Evolutionary conservation across 2,797 vertebrate genomes (phyloP), one percentile per base, ranked within the genome.

Genomic region (Gobionotothen gibberifrons): DNA sequence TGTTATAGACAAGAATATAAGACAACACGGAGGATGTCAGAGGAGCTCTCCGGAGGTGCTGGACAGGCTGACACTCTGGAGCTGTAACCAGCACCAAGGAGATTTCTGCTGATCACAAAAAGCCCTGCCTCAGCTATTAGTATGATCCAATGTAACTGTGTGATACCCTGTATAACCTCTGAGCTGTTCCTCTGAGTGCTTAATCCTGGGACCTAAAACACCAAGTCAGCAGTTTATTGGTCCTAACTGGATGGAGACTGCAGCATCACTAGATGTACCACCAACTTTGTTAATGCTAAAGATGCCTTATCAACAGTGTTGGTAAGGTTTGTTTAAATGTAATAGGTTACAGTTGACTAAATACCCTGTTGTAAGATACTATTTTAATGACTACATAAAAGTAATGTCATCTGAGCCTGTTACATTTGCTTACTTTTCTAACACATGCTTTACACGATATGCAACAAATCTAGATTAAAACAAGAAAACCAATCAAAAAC

Each of bases 171-270:
- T 36, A n/a, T 43, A 42, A 77, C 48, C 43, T 53, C 53, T 59
- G 40, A 19, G 53, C 57, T 53, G 48, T 32, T 46, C 60, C 21
- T 57, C 21, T n/a, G 4, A 26, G 60, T 21, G 56, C 58, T 48
- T 52, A 29, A 40, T 55, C 51, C 60, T 26, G 5, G 5, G 21
- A 40, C 6, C 8, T 44, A 32, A 32, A 61, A 26, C 11, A 58
- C 5, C 12, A 17, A 48, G 61, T 70, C 61, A 53, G 67, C 67
- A 59, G 40, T 76, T 40, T 62, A 10, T 21, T 8, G 43, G 19
- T 62, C 36, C 39, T 59, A 57, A 44, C 52, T 57, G 43, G 46
- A 39, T 69, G 42, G 36, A 75, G 22, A 61, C 36, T 1, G 8
- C 0, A 69, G 44, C 17, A 8, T 29, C 42, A 51, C 39, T 56